Conservation (phyloP, 2,888 invertebrate genomes). For the Lochmaea capreae region DNA sequence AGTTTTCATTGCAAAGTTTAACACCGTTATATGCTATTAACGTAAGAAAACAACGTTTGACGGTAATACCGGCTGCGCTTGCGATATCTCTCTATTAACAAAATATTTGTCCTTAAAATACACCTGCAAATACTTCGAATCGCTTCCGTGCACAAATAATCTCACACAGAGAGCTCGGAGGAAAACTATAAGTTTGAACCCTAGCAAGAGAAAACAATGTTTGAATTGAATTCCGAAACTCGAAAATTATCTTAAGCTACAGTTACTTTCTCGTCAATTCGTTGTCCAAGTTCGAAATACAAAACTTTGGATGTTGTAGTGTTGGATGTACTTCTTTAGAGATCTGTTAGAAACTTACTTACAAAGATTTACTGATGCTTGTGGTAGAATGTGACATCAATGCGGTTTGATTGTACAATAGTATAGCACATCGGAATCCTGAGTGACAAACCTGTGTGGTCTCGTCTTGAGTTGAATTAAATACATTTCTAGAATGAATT, state of each 20-base stretch:
- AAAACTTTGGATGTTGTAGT: neutral
- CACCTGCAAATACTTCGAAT: neutral
- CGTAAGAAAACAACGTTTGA: too few species aligned
- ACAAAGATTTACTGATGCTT: neutral
- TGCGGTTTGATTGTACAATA: too few species aligned
- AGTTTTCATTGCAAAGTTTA: too few species aligned
- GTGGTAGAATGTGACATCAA: too few species aligned
- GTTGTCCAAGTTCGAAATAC: neutral
- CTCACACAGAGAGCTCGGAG: neutral
- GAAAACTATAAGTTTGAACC: neutral
- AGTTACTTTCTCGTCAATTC: neutral
- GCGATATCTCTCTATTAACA: too few species aligned
- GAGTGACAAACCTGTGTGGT: too few species aligned
- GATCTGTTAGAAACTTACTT: neutral
- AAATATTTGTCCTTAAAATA: neutral
- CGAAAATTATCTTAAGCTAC: neutral
- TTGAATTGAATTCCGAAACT: neutral
- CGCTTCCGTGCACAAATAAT: neutral
- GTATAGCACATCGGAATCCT: too few species aligned
- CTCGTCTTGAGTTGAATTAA: too few species aligned
- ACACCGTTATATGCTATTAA: too few species aligned
- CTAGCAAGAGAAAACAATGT: constrained; percentile 1
- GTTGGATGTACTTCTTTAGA: too few species aligned
- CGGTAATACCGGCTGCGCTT: too few species aligned
- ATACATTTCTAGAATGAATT: too few species aligned